Base-by-base conservation (phyloP, 1,140 invertebrate genomes). In the Zophobas atratus region DNA sequence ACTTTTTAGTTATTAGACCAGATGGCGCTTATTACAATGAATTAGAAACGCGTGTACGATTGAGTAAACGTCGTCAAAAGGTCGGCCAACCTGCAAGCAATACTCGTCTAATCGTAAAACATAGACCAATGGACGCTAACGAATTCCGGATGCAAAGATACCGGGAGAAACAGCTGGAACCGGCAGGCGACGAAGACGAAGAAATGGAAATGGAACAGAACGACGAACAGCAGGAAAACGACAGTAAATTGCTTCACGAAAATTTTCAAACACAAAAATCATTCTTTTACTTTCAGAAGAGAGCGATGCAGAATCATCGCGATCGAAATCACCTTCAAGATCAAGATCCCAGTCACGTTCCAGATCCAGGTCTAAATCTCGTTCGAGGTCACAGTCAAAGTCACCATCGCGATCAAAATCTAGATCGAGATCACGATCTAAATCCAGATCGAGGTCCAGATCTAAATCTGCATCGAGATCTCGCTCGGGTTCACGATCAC, bases 1-100 rank as follows among this genome's bases (percentile, higher is more conserved):
- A 99, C 86, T 99, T 99, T 88, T 94, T 99, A 87, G 95, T 98
- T 74, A 92, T 98, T 70, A 91, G 97, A 71, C 92, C 95, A 80
- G 95, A 98, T 84, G 94, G 94, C 57, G 95, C 98, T 35, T 99
- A 95, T 87, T 99, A 99, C 86, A 98, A 99, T 89, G 98, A 99
- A 87, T 85, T 99, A 80, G 98, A 99, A 88, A 99, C 98, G 0
- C 92, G 97, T 60, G 97, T 99, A 53, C 91, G 97, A 34, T 88
- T 99, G 48, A 98, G 93, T 81, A 99, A 98, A 87, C 90, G 97
- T 70, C 90, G 96, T 51, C 93, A 95, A 75, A 93, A 96, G 87
- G 88, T 89, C 84, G 94, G 88, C 77, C 91, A 90, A 90, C 87
- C 88, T 89, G 89, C 91, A 77, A 94, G 95, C 56, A 95, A 96